Percentiles rank a stretch among this genome's conserved stretches.
Conservation (phyloP, 2,797 vertebrate genomes). For the Labeo calbasu region DNA sequence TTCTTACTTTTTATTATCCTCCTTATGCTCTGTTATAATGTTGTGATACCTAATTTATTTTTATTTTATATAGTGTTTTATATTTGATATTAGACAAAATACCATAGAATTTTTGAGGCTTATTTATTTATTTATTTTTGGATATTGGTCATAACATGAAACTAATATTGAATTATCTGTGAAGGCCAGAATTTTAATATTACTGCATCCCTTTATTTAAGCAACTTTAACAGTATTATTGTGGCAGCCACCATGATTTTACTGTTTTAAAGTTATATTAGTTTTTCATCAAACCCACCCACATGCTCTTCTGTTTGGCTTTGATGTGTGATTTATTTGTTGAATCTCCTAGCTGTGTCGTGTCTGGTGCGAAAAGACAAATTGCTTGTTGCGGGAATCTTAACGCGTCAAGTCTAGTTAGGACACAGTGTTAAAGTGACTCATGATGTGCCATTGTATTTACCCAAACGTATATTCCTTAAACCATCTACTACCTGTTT, state of each 20-base stretch:
- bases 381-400: neutral
- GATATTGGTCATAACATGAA: neutral
- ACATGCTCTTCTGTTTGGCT: neutral
- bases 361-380: neutral
- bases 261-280: neutral
- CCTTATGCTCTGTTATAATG: too few species aligned
- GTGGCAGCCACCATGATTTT: neutral
- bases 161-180: neutral
- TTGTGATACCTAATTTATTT: too few species aligned
- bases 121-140: neutral
- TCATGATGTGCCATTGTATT: neutral
- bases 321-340: neutral
- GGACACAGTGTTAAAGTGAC: neutral
- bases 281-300: neutral
- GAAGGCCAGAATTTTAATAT: neutral
- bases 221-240: neutral
- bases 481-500: neutral
- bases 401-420: neutral
- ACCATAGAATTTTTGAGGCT: neutral
- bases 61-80: neutral
- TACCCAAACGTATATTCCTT: neutral
- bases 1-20: too few species aligned
- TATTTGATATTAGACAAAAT: neutral
- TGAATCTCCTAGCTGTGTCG: neutral
- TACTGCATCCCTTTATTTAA: neutral